Evolutionary conservation across 2,113 vertebrate genomes (phyloP).

Genomic region (Limanda limanda): DNA sequence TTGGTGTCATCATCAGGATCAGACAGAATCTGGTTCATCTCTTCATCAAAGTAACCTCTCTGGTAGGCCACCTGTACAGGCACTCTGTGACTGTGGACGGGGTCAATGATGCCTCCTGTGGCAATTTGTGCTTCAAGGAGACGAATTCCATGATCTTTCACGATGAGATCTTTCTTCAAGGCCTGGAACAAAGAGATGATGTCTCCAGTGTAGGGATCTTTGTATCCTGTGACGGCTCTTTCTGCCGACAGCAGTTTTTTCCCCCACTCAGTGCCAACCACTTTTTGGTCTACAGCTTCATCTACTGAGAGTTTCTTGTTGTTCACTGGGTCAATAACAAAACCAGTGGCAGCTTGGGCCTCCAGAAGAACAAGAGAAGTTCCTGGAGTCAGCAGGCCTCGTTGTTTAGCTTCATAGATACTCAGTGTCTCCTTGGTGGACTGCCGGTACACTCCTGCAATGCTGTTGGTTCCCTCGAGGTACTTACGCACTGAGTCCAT

Average conservation of each 20-base stretch:
- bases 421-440: constrained; percentile 59
- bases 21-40: no score
- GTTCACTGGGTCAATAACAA: constrained; percentile 83
- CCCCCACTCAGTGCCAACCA: constrained; percentile 68
- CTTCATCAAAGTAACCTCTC: no score
- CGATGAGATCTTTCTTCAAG: constrained; percentile 67
- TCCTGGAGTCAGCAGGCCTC: constrained; percentile 82
- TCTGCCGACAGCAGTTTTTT: constrained; percentile 60
- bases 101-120: constrained; percentile 84
- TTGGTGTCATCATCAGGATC: no score
- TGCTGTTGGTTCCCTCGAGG: no score
- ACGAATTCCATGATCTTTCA: constrained; percentile 62
- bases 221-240: constrained; percentile 66
- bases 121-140: constrained; percentile 80
- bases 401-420: constrained; percentile 84
- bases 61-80: no score
- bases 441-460: constrained; percentile 71
- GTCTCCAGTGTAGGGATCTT: constrained; percentile 58
- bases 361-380: constrained; percentile 88
- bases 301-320: constrained; percentile 86
- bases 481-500: no score
- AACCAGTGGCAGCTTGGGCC: constrained; percentile 89
- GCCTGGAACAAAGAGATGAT: constrained; percentile 70
- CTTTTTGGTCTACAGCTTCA: constrained; percentile 70
- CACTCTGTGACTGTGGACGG: constrained; percentile 78